Evolutionary conservation across 2,888 invertebrate genomes (phyloP), one percentile per base, ranked within the genome.

Genomic region (Bursaphelenchus okinawaensis): DNA sequence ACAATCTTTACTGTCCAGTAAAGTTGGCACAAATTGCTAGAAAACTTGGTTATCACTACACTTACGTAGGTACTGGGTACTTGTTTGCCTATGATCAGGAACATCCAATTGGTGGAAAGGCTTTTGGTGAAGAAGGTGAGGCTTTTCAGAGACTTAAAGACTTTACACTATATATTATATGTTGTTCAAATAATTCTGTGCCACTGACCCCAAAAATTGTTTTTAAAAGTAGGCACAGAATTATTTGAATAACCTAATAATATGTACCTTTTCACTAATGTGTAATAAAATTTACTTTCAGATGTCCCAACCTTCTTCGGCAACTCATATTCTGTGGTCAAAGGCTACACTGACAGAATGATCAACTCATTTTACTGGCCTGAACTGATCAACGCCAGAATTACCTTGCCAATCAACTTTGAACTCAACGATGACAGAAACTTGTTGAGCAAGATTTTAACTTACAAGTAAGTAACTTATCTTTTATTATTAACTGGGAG

Each of bases 11-110:
- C 67, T 75, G 80, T 40, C 77, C 75, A 4, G 68, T 77, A 4
- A 67, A 69, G 20, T 63, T 80, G 60, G 79, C 78, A 29, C 72
- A 74, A 61, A 72, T 79, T 40, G 75, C 76, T 23, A 68, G 65
- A 16, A 52, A 58, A 55, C 55, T 68, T 12, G 66, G 80, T 0
- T 65, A 80, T 29, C 81, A 81, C 62, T 79, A 75, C 67, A 80
- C 78, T n/a, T 81, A 81, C 66, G 70, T 81, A 24, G 81, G 81
- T 50, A 81, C 81, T 23, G 81, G 78, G n/a, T 81, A 81, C 68
- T 71, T 81, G 60, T 81, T 79, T 66, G 75, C 79, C 40, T 81
- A 80, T 65, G 79, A 81, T 67, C 68, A 77, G 27, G 67, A 75
- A n/a, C 80, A 81, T 66, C 73, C 75, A 28, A 74, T 81, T 50